A percentile compares a stretch with the other conserved stretches of the same genome.
These are phyloP conservation scores for Dryas iulia DNA, from an alignment of 1,140 invertebrate genomes.

Conservation along the genomic window DNA sequence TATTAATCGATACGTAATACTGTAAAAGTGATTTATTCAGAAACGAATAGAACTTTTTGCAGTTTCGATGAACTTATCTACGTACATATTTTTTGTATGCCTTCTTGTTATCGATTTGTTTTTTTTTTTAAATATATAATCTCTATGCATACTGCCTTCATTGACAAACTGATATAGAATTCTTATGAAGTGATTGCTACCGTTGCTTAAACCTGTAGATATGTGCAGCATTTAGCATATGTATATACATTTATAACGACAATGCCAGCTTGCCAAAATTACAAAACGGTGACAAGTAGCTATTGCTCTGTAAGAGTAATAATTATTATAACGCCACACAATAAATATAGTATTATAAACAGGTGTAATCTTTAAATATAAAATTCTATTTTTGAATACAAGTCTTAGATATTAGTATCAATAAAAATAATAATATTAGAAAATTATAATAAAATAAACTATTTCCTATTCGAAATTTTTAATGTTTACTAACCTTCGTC, in stretches of 20 bases:
- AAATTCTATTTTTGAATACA: no score
- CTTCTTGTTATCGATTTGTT: no score
- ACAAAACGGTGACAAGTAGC: conserved; percentile 16
- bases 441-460: background rate
- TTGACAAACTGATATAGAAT: conserved; percentile 1
- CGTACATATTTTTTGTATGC: no score
- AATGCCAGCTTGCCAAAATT: conserved; percentile 14
- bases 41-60: no score
- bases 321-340: background rate
- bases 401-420: no score
- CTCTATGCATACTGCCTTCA: no score
- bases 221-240: conserved; percentile 14
- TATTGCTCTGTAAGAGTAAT: background rate
- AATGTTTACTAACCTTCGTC: background rate
- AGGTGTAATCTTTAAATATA: background rate
- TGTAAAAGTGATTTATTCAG: background rate
- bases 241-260: background rate
- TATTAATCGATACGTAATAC: conserved; percentile 49
- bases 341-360: background rate
- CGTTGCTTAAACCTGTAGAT: conserved; percentile 1
- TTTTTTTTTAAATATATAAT: no score
- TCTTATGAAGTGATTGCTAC: background rate
- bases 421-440: no score
- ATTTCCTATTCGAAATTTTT: background rate
- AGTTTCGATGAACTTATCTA: no score